Evolutionary conservation across 2,113 vertebrate genomes (phyloP).

Genomic region (Anarhynchus alexandrinus): DNA sequence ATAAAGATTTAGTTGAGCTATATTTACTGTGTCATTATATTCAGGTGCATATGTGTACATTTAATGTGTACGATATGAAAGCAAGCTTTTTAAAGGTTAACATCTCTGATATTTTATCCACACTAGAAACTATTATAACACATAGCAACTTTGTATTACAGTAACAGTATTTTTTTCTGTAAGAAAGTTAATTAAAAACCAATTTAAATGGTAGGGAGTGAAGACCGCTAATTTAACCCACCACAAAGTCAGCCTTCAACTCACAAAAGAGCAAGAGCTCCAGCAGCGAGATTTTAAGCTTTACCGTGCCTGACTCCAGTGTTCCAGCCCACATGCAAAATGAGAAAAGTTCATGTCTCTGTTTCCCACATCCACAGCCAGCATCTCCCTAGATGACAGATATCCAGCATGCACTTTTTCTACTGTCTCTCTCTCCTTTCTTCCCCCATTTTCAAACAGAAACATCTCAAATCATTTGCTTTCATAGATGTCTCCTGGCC

Average conservation of each 20-base stretch:
- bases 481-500: neutral
- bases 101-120: neutral
- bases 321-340: neutral
- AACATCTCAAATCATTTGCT: neutral
- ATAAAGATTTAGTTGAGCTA: neutral
- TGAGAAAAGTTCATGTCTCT: neutral
- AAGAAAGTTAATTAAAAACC: neutral
- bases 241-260: neutral
- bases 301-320: neutral
- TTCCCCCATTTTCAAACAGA: neutral
- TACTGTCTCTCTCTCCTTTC: neutral
- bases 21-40: neutral
- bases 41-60: neutral
- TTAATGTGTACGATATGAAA: neutral
- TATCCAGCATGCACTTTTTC: neutral
- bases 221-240: neutral
- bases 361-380: neutral
- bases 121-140: neutral
- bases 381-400: neutral
- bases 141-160: neutral
- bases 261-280: neutral
- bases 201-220: neutral
- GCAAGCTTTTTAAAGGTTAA: neutral
- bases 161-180: neutral
- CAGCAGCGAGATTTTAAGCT: accelerated